These are phyloP conservation scores for Eugnorisma glareosa DNA, from an alignment of 2,888 invertebrate genomes.

Conservation along the genomic window DNA sequence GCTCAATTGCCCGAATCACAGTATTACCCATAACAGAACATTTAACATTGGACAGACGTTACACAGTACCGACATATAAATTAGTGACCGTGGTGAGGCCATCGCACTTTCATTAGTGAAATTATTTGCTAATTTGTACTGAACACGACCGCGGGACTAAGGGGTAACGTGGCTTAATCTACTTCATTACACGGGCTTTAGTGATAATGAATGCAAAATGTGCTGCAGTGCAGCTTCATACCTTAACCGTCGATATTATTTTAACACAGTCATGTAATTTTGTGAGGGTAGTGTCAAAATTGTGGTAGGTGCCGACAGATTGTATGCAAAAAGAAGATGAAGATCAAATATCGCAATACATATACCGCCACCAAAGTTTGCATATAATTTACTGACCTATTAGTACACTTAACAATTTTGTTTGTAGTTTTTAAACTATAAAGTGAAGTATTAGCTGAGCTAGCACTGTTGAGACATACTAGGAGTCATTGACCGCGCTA, in stretches of 20 bases:
- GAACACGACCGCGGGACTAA: conserved; percentile 79
- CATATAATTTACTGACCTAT: conserved; percentile 1
- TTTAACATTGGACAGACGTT: conserved; percentile 66
- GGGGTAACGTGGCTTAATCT: conserved; percentile 80
- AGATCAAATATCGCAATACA: conserved; percentile 12
- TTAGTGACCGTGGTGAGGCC: conserved; percentile 73
- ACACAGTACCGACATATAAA: conserved; percentile 68
- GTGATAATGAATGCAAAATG: conserved; percentile 73
- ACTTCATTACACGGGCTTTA: conserved; percentile 82
- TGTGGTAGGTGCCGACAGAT: not conserved
- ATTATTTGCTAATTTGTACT: conserved; percentile 87
- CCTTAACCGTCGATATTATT: conserved; percentile 7
- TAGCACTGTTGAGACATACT: conserved; percentile 49
- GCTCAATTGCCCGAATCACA: conserved; percentile 70
- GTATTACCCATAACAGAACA: conserved; percentile 70
- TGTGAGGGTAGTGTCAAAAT: not conserved
- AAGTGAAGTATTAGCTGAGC: conserved; percentile 27
- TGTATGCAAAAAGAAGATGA: not conserved
- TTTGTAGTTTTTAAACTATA: too few species aligned
- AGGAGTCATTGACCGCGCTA: conserved; percentile 56
- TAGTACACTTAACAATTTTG: not conserved
- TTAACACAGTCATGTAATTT: not conserved
- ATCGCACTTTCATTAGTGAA: conserved; percentile 83
- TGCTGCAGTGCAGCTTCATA: conserved; percentile 23
- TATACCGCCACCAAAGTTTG: not conserved